Base-by-base conservation (phyloP, 92 coral and sea anemone species). In the Phenganax subtilis region DNA sequence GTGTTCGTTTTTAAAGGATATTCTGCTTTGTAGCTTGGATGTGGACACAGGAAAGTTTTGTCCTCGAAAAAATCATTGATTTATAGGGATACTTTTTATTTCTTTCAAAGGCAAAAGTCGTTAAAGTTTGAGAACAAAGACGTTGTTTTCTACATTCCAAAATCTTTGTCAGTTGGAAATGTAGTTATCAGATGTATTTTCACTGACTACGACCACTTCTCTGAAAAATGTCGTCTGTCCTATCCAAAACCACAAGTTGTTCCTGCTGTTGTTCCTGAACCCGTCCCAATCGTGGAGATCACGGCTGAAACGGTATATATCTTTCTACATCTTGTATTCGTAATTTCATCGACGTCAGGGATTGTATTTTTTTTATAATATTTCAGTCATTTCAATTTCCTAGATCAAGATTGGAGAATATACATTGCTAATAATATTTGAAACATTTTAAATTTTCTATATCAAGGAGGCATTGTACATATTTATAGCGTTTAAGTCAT, bases 181-280 rank as follows among this genome's bases (percentile, higher is more conserved):
- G 84, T 90, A 4, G 90, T 97, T 25, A 88, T 94, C 27, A 88
- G 93, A 29, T 69, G 90, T n/a, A 83, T 94, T 80, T 84, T 88
- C 75, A 88, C 97, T 6, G 87, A 77, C 60, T 94, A 94, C 82
- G 98, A 94, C 54, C 93, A 94, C 59, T 83, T 94, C 12, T 92
- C 97, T 20, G 92, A 93, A 11, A 78, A 87, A 66, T 89, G 92
- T 51, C 92, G 91, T 53, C 90, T 97, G 55, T 94, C 85, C 51
- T 84, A 84, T 71, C 98, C 98, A 2, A 90, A 84, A 74, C 84
- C 81, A 31, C 89, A 88, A 78, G 87, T 83, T 31, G 81, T 75
- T 54, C 85, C 89, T 0, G 88, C 88, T 12, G 92, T 82, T 47
- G 90, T 87, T 3, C 47, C 89, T 0, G 88, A 86, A 27, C 85